Evolutionary conservation across 2,888 invertebrate genomes (phyloP).

Genomic region (Panopea generosa): DNA sequence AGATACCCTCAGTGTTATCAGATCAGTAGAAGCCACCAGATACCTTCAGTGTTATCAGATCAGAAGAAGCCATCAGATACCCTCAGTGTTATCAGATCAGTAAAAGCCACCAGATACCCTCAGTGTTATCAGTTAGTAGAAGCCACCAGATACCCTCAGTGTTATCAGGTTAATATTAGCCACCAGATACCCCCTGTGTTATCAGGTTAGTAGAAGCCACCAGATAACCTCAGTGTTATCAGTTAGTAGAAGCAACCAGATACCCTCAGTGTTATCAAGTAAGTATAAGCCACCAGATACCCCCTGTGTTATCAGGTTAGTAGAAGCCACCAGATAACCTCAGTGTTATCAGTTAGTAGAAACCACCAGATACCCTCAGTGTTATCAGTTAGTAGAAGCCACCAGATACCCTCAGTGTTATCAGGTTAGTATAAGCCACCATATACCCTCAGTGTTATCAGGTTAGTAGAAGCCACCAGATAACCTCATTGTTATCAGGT

Average conservation of each 20-base stretch:
- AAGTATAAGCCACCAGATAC: conserved; percentile 64
- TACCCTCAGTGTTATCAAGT: too few species aligned
- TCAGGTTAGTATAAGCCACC: conserved; percentile 71
- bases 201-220: conserved; percentile 72
- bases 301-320: conserved; percentile 79
- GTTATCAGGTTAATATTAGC: conserved; percentile 14
- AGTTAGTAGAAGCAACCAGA: conserved; percentile 14
- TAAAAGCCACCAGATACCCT: too few species aligned
- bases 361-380: background rate
- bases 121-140: too few species aligned
- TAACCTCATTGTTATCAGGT: conserved; percentile 80
- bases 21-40: too few species aligned
- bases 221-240: conserved; percentile 71
- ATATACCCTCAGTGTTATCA: conserved; percentile 25
- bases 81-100: too few species aligned
- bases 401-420: conserved; percentile 77
- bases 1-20: too few species aligned
- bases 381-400: conserved; percentile 8
- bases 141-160: too few species aligned
- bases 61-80: too few species aligned
- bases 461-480: conserved; percentile 63
- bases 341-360: conserved; percentile 37
- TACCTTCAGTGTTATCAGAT: too few species aligned
- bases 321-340: conserved; percentile 70
- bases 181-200: conserved; percentile 76